Evolutionary conservation across 2,797 vertebrate genomes (phyloP), one percentile per base, ranked within the genome.

Genomic region (Coccyzus lansbergi): DNA sequence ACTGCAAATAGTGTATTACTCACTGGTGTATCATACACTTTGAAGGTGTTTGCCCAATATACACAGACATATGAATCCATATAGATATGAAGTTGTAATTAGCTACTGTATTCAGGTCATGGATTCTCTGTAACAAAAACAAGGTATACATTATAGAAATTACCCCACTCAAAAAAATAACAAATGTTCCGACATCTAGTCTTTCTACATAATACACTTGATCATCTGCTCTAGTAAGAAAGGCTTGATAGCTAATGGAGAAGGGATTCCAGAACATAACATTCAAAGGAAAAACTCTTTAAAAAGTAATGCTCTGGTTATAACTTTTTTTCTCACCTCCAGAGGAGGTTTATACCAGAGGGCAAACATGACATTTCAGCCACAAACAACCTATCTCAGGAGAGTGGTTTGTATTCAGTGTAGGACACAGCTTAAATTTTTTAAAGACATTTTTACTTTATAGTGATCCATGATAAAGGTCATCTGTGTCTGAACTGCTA

Each of bases 371-470:
- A 69, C n/a, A 77, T 92, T 84, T 83, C 55, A 78, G 36, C 13
- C 29, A 81, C 28, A 65, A 88, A 65, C 14, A 79, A 8, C 17
- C 9, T 78, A 92, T 64, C 53, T 93, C 65, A 52, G 25, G 62
- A 92, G 58, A 69, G 19, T 22, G 78, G 24, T 79, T 90, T 85
- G 15, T 60, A 68, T 62, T 83, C 36, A 76, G 55, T 34, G 62
- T 90, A 86, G 25, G 64, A 34, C 5, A 62, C 4, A 16, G 13
- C 17, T 75, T 90, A 69, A 65, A 14, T 40, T 71, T 83, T 92
- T 93, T 80, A 40, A 93, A 88, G 64, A 75, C 18, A 16, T 25
- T 80, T 64, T 85, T 86, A 42, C 52, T 91, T 79, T 59, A 48
- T 38, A 72, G 17, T 74, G 79, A 68, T 71, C 24, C 22, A 13